Evolutionary conservation across 2,888 invertebrate genomes (phyloP).

Genomic region (Brenthis hecate): DNA sequence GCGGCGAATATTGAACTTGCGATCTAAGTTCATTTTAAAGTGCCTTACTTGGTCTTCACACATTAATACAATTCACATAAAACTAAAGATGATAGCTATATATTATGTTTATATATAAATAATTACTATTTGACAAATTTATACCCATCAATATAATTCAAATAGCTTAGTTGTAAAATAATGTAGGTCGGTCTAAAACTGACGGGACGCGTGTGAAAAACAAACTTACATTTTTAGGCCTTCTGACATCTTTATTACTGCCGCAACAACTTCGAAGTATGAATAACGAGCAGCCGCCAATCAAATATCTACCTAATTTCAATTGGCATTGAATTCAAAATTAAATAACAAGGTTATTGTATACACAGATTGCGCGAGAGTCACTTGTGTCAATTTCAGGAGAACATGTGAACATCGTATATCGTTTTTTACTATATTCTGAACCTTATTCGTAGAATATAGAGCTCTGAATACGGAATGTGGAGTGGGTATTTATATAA

Average conservation of each 20-base stretch:
- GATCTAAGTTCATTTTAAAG: too few relatives aligned
- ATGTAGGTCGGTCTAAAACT: slow-evolving; percentile 52
- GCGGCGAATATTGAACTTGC: too few relatives aligned
- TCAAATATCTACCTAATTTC: slow-evolving; percentile 50
- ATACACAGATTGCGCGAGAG: slow-evolving; percentile 48
- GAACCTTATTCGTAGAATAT: slow-evolving; percentile 25
- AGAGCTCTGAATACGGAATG: neutral
- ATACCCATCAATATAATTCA: slow-evolving; percentile 5
- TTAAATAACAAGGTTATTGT: slow-evolving; percentile 40
- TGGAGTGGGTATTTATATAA: slow-evolving; percentile 34
- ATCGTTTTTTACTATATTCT: slow-evolving; percentile 7
- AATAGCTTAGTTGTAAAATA: slow-evolving; percentile 36
- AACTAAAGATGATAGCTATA: too few relatives aligned
- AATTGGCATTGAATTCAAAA: slow-evolving; percentile 44
- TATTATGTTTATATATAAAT: too few relatives aligned
- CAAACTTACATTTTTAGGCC: slow-evolving; percentile 56
- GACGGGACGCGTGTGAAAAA: slow-evolving; percentile 62
- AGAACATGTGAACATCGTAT: neutral
- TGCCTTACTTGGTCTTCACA: too few relatives aligned
- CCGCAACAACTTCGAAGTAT: slow-evolving; percentile 29
- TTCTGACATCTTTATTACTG: slow-evolving; percentile 68
- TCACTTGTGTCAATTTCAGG: slow-evolving; percentile 75
- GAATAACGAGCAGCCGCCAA: slow-evolving; percentile 40
- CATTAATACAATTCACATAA: too few relatives aligned
- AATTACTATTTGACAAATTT: slow-evolving; percentile 3